phyloP scores from a whole-genome alignment of 1,140 invertebrate species.

The Zaprionus kolodkinae region DNA sequence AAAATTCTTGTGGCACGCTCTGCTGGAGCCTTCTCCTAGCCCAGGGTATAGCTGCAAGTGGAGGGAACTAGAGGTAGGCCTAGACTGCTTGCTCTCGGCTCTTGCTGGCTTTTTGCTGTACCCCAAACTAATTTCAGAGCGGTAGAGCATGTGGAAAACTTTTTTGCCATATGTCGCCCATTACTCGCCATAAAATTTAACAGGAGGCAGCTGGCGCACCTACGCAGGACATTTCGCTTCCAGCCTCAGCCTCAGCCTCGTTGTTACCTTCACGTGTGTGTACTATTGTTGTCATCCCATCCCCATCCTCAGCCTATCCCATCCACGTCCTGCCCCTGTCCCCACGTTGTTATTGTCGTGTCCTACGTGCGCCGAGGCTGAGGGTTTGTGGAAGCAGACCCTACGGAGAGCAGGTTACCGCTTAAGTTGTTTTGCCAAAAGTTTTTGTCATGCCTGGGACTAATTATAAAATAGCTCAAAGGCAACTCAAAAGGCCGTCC shows the following conservation, averaged over 20 bases:
- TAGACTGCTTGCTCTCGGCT: conserved; percentile 33
- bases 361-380: conserved; percentile 50
- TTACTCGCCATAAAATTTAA: conserved; percentile 76
- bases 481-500: conserved; percentile 66
- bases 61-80: conserved; percentile 16
- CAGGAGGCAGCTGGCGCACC: conserved; percentile 43
- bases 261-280: conserved; percentile 21
- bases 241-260: not conserved
- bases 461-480: conserved; percentile 83
- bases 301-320: not conserved
- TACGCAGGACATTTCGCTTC: conserved; percentile 32
- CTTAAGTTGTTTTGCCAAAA: conserved; percentile 81
- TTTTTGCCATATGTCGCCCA: conserved; percentile 74
- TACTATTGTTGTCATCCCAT: conserved; percentile 44
- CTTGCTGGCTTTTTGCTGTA: conserved; percentile 29
- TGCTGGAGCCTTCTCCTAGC: conserved; percentile 1
- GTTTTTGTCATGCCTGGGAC: conserved; percentile 80
- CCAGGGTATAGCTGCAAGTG: not conserved
- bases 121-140: conserved; percentile 73
- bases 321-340: not conserved
- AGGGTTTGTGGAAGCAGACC: conserved; percentile 67
- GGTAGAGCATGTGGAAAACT: conserved; percentile 72
- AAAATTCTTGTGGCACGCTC: conserved; percentile 47
- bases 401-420: conserved; percentile 44
- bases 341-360: conserved; percentile 42